Evolutionary conservation across 2,888 invertebrate genomes (phyloP).

Genomic region (Dendrolimus pini): DNA sequence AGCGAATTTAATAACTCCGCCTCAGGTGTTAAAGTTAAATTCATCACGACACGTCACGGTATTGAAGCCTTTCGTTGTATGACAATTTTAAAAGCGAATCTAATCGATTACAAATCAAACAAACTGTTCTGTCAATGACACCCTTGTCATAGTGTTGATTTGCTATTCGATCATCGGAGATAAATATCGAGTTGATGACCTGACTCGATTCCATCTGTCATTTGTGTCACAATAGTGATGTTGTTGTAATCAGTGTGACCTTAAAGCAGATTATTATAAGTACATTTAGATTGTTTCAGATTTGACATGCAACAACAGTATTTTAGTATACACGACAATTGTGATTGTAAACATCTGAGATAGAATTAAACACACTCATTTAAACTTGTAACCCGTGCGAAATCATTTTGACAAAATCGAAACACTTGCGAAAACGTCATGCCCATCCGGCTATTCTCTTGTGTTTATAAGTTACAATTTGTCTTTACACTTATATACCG

Average conservation of each 20-base stretch:
- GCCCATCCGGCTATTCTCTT: no score
- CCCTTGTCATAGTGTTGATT: slow-evolving; percentile 51
- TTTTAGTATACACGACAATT: neutral
- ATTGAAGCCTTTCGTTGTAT: slow-evolving; percentile 35
- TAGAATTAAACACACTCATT: no score
- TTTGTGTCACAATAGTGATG: neutral
- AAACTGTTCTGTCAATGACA: slow-evolving; percentile 54
- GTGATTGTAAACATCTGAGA: no score
- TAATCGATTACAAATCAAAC: slow-evolving; percentile 57
- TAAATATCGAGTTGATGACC: slow-evolving; percentile 24
- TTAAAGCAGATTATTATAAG: neutral
- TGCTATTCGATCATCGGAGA: slow-evolving; percentile 18
- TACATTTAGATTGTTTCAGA: neutral
- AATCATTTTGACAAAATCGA: no score
- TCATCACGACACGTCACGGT: slow-evolving; percentile 32
- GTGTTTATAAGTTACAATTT: no score
- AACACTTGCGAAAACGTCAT: no score
- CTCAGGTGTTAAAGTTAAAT: slow-evolving; percentile 42
- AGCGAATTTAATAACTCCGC: slow-evolving; percentile 47
- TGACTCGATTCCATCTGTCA: slow-evolving; percentile 1
- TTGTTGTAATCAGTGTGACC: neutral
- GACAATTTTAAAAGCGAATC: slow-evolving; percentile 65
- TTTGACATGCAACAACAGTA: neutral
- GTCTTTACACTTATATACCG: no score
- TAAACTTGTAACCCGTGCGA: no score